phyloP scores from a whole-genome alignment of 1,140 invertebrate genomes.

The Drosophila nasuta region DNA sequence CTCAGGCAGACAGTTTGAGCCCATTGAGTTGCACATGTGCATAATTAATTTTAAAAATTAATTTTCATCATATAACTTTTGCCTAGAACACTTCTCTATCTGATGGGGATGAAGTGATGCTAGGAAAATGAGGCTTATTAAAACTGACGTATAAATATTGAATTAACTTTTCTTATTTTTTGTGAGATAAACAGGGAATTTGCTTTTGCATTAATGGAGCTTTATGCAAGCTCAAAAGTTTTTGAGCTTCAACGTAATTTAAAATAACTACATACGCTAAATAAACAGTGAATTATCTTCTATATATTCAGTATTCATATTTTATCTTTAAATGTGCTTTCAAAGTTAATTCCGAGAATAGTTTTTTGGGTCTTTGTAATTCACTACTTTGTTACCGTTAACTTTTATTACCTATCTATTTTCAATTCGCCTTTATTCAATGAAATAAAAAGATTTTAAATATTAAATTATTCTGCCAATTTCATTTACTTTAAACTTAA shows the following conservation, averaged over 20 bases:
- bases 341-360: neutral
- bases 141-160: slow-evolving; percentile 7
- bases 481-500: no score
- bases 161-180: neutral
- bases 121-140: slow-evolving; percentile 12
- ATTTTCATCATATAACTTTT: slow-evolving; percentile 44
- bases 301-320: no score
- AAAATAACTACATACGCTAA: no score
- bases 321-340: neutral
- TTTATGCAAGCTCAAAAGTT: no score
- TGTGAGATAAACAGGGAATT: no score
- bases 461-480: no score
- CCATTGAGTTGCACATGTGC: slow-evolving; percentile 62
- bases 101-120: slow-evolving; percentile 11
- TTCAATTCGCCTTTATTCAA: no score
- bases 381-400: no score
- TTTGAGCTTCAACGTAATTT: neutral
- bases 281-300: no score
- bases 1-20: slow-evolving; percentile 23
- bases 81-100: neutral
- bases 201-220: neutral
- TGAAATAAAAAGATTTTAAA: no score
- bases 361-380: no score
- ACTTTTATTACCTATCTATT: no score
- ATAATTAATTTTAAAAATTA: slow-evolving; percentile 79